Conservation (phyloP, 2,797 vertebrate species). For the Rhincodon typus region DNA sequence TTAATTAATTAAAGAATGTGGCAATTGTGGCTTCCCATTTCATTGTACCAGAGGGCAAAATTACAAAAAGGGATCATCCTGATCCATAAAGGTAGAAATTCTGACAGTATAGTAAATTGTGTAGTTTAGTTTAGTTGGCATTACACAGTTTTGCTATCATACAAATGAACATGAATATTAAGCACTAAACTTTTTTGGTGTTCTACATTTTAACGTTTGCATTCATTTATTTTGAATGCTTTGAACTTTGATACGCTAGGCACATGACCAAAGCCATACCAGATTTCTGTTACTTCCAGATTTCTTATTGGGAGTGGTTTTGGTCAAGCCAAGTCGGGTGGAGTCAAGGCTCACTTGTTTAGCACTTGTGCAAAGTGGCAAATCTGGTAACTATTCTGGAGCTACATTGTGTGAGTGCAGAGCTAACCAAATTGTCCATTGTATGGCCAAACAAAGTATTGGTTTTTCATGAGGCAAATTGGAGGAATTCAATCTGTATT, state of each 20-base stretch:
- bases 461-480: no score
- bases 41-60: background rate
- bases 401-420: no score
- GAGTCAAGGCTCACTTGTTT: no score
- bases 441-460: no score
- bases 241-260: background rate
- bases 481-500: background rate
- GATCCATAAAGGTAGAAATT: background rate
- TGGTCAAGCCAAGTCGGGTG: no score
- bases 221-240: background rate
- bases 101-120: background rate
- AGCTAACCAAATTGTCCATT: no score
- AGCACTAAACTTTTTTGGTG: background rate
- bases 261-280: background rate
- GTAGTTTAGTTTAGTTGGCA: background rate
- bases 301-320: no score
- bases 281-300: background rate
- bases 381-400: no score
- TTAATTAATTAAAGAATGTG: background rate
- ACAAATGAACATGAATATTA: background rate
- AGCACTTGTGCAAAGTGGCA: no score
- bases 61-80: background rate
- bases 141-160: background rate
- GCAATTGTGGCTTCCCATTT: background rate
- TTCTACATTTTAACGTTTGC: background rate